Base-by-base conservation (phyloP, 2,888 invertebrate species). In the Nebria salina region DNA sequence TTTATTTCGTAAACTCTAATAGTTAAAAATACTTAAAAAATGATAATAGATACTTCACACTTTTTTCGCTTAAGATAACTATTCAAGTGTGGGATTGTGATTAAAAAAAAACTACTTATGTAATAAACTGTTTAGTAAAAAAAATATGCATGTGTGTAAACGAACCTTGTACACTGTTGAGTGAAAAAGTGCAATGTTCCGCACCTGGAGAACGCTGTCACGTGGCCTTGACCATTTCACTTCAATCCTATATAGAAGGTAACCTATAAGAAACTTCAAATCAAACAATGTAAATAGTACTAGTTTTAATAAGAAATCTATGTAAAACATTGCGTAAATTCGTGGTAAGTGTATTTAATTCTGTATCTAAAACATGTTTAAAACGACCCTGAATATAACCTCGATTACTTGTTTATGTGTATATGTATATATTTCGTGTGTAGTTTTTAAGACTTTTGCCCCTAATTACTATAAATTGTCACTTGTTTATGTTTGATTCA, bases 401-500 rank as follows among this genome's bases (percentile, higher is more conserved):
- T 20, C 34, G 11, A 26, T 70, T 70, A 34, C 15, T 25, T 70
- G 70, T 70, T 11, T 54, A 20, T 70, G 70, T 70, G 25, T 70
- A 34, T 34, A 34, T 34, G 4, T 34, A 34, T 34, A 5, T 34
- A 4, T 34, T 34, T 34, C 5, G 34, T 34, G 34, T 5, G 34
- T 34, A 1, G 25, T 70, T 25, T 70, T 25, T 20, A 9, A 66
- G 66, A 15, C 20, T 11, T 20, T 20, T 25, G 2, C 20, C 70
- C 70, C 13, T 70, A 25, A 70, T 7, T 66, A 25, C 0, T 70
- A 34, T 25, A 34, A 70, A 5, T 70, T 25, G 20, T 54, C 13
- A 54, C 54, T 54, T 54, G n/a, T 70, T 75, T 6, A 68, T 41
- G 13, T 68, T 66, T 85, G 84, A 65, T 76, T 72, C 73, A 73